These are phyloP conservation scores for Armadillidium nasatum DNA, from an alignment of 1,140 invertebrate species.

Conservation along the genomic window DNA sequence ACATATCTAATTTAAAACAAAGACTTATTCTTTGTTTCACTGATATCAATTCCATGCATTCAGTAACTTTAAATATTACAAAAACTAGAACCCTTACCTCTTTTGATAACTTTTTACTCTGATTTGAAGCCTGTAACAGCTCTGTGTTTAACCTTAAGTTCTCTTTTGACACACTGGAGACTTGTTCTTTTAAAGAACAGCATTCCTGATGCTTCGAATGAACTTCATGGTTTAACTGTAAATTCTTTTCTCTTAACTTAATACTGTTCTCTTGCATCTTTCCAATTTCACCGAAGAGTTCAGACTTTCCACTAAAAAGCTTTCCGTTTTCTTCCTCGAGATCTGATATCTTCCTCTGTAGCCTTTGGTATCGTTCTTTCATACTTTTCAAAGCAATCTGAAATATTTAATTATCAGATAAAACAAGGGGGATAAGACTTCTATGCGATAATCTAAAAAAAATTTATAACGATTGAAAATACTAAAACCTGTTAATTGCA, in stretches of 20 bases:
- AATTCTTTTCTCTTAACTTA: conserved; percentile 42
- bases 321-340: conserved; percentile 43
- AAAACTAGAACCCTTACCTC: not conserved
- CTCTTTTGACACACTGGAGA: not conserved
- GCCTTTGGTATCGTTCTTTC: conserved; percentile 44
- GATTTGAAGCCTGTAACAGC: not conserved
- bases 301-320: conserved; percentile 41
- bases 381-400: conserved; percentile 44
- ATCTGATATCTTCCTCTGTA: conserved; percentile 42
- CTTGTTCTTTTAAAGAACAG: conserved; percentile 37
- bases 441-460: not conserved
- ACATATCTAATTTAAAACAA: too few relatives aligned
- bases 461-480: not conserved
- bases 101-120: not conserved
- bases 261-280: conserved; percentile 44
- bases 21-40: too few relatives aligned
- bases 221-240: conserved; percentile 44
- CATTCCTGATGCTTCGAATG: conserved; percentile 43
- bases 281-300: conserved; percentile 43
- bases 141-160: not conserved
- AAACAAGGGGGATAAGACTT: not conserved
- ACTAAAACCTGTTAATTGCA: not conserved
- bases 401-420: not conserved
- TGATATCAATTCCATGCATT: too few relatives aligned
- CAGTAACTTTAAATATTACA: too few relatives aligned